These are phyloP conservation scores for Elephas maximus DNA, from an alignment of 2,113 vertebrate species.

Conservation along the genomic window DNA sequence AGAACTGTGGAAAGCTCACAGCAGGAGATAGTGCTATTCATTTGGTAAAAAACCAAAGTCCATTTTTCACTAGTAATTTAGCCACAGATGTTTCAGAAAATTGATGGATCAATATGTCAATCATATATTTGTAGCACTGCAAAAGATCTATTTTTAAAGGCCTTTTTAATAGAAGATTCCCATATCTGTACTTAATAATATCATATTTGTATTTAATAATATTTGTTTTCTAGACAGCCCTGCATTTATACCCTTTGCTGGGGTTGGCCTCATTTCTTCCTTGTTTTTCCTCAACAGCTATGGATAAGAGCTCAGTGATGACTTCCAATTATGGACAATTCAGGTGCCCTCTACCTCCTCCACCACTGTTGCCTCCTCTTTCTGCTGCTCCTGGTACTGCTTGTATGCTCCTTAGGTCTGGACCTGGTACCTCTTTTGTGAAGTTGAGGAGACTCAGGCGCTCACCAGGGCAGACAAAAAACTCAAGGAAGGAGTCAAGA, in stretches of 20 bases:
- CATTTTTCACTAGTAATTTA: slow-evolving; percentile 65
- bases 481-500: no score
- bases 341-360: neutral
- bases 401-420: no score
- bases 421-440: no score
- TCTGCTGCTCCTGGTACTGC: no score
- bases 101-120: slow-evolving; percentile 52
- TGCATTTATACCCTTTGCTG: neutral
- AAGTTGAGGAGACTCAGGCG: no score
- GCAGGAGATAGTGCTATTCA: slow-evolving; percentile 70
- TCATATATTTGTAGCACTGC: slow-evolving; percentile 41
- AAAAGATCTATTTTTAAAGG: slow-evolving; percentile 61
- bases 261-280: slow-evolving; percentile 57
- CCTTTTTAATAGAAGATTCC: slow-evolving; percentile 40
- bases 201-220: slow-evolving; percentile 39
- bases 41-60: slow-evolving; percentile 71
- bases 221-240: neutral
- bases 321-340: slow-evolving; percentile 59
- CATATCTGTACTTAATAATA: neutral
- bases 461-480: no score
- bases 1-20: slow-evolving; percentile 63
- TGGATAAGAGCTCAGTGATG: neutral
- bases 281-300: slow-evolving; percentile 44
- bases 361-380: no score
- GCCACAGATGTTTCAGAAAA: slow-evolving; percentile 71